Conservation (phyloP, 2,888 invertebrate genomes). For the Chironomus riparius region DNA sequence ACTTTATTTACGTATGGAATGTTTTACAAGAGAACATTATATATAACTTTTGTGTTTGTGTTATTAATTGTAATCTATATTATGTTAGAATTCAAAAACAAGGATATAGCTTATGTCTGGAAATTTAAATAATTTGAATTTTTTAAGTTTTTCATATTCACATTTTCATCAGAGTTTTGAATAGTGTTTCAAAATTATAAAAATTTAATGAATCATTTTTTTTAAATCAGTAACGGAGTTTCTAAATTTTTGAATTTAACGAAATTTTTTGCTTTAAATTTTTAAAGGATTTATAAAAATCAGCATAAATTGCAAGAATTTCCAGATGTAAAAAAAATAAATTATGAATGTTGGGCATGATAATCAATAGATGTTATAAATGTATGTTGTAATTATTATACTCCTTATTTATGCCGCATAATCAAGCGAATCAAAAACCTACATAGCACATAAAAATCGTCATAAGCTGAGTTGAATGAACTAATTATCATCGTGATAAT, state of each 20-base stretch:
- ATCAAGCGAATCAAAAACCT: no score
- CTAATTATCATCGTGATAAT: neutral
- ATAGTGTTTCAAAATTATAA: neutral
- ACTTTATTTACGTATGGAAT: neutral
- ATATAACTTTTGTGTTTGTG: neutral
- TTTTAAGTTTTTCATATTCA: neutral
- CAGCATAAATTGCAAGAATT: neutral
- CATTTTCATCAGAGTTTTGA: neutral
- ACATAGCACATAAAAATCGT: neutral
- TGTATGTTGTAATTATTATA: neutral
- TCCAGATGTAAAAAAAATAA: neutral
- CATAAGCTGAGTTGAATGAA: neutral
- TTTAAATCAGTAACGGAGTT: neutral
- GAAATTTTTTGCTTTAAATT: neutral
- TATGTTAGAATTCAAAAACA: no score
- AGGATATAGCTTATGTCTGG: no score
- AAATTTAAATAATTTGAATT: no score
- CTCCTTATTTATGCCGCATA: no score
- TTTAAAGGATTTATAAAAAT: no score
- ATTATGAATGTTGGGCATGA: neutral
- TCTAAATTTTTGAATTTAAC: constrained; percentile 8
- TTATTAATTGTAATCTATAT: neutral
- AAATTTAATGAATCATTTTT: neutral
- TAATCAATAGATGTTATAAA: neutral
- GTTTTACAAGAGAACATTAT: neutral